These are phyloP conservation scores for Hexactinellida sp. DNA, from an alignment of 37 sponge, comb jelly and placozoan species.

Conservation along the genomic window DNA sequence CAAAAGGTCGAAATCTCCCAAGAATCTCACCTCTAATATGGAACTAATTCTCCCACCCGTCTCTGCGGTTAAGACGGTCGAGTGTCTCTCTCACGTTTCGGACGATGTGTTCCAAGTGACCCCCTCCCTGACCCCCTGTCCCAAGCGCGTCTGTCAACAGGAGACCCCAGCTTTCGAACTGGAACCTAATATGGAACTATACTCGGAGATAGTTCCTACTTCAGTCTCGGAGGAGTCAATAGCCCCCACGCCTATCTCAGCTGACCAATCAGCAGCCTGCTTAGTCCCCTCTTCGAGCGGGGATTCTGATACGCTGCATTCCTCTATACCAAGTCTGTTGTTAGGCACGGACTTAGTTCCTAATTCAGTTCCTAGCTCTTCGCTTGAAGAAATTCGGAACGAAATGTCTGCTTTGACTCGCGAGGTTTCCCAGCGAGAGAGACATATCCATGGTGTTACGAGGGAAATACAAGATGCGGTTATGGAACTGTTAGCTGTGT, in stretches of 20 bases:
- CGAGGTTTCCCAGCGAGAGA: background rate
- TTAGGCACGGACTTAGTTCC: background rate
- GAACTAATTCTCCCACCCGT: background rate
- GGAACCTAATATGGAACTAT: background rate
- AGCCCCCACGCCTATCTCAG: background rate
- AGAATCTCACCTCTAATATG: background rate
- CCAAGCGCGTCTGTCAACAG: background rate
- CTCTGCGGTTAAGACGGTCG: background rate
- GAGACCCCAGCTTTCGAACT: background rate
- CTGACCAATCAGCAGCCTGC: background rate
- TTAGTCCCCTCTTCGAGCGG: background rate
- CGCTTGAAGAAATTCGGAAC: background rate
- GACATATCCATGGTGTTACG: background rate
- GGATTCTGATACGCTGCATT: background rate
- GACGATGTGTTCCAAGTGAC: background rate
- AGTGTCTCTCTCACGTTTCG: background rate
- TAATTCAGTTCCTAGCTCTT: background rate
- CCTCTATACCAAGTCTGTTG: background rate
- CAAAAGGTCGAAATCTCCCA: background rate
- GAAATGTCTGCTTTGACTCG: background rate
- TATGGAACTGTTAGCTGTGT: conserved; percentile 67
- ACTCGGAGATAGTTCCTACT: background rate
- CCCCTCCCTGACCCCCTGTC: background rate
- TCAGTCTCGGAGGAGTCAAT: background rate
- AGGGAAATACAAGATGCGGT: background rate